Conservation (phyloP, 1,140 invertebrate species). For the Hylaeus volcanicus region DNA sequence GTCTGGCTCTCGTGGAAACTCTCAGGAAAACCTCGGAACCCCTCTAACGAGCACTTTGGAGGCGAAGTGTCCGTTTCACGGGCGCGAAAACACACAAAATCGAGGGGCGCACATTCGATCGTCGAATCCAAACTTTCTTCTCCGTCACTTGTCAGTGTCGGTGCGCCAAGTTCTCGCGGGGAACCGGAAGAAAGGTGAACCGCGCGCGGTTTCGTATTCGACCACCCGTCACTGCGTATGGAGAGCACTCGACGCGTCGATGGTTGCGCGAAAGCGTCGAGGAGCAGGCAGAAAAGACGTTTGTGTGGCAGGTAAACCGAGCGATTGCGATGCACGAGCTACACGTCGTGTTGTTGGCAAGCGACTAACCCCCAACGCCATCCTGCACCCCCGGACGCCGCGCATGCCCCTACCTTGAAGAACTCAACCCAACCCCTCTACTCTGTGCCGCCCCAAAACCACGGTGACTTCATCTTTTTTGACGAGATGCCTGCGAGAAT, state of each 20-base stretch:
- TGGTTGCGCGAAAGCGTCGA: constrained; percentile 18
- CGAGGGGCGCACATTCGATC: constrained; percentile 7
- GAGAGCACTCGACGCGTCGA: neutral
- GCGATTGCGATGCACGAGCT: constrained; percentile 60
- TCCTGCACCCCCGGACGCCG: constrained; percentile 72
- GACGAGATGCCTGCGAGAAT: constrained; percentile 50
- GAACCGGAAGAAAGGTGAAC: no score
- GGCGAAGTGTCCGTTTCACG: neutral
- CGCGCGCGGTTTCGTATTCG: neutral
- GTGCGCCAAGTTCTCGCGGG: neutral
- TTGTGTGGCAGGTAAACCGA: neutral
- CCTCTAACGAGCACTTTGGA: no score
- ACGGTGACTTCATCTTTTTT: constrained; percentile 71
- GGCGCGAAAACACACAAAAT: no score
- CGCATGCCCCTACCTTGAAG: constrained; percentile 74
- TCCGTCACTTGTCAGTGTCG: neutral
- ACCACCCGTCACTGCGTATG: neutral
- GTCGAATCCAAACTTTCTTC: constrained; percentile 6
- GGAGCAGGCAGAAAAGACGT: neutral
- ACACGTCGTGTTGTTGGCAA: constrained; percentile 72
- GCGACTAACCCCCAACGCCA: constrained; percentile 74
- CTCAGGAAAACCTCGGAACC: no score
- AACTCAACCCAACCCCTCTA: constrained; percentile 60
- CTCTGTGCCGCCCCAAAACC: constrained; percentile 59
- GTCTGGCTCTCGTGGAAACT: neutral